Base-by-base conservation (phyloP, 2,888 invertebrate genomes). In the Tetrapedia diversipes region DNA sequence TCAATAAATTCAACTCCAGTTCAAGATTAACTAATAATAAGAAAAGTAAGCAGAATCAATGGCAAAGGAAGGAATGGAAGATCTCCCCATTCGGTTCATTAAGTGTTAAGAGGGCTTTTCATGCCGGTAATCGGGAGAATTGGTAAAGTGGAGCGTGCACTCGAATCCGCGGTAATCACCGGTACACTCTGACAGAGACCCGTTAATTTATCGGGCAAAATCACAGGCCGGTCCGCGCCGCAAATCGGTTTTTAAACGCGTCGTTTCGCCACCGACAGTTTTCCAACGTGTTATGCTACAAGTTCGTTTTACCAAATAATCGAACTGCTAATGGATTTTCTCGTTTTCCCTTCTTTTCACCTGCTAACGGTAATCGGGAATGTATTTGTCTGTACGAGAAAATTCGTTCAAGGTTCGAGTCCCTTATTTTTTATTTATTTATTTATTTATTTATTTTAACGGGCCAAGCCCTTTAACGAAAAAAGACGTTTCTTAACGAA, bases 131-230 rank as follows among this genome's bases (percentile, higher is more conserved):
- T 84, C 79, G 84, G 86, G 87, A 76, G 87, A 88, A 87, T 86
- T 82, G 86, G 85, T 88, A 86, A 88, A 87, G 80, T 82, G 81
- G 79, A 71, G 70, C 59, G 75, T 65, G 71, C 79, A 75, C 67
- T 80, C 81, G 81, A 84, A 83, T 84, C 60, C 69, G 81, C 63
- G 80, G 73, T 79, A 83, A 85, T 84, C 74, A 76, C 76, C 71
- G 70, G 49, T 60, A 51, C 63, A 41, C 63, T 37, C 77, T 80
- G 79, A 81, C 82, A 79, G 77, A 54, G 59, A 68, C 59, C 80
- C 70, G 79, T 86, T 87, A 87, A 89, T 89, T 88, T 87, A 89
- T 88, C 86, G 86, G 79, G 81, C 78, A 77, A 89, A 89, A 89
- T 84, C 83, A 89, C 85, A 87, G 89, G 77, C 74, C 71, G 74